These are phyloP conservation scores for Keiferia lycopersicella DNA, from an alignment of 2,888 invertebrate species.

Conservation along the genomic window DNA sequence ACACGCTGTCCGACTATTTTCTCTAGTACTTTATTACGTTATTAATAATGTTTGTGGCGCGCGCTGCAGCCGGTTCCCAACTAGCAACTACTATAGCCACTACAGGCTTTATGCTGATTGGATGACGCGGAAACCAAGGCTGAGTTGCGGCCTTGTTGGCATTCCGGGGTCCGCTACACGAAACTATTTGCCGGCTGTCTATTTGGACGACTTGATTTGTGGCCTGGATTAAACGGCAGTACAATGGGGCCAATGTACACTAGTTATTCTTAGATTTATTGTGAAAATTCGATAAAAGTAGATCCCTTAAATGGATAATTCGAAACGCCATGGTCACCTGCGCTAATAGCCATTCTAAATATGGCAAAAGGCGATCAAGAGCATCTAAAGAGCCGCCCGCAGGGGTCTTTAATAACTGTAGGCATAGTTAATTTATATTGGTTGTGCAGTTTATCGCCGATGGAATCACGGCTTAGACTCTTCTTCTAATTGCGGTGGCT, in stretches of 20 bases:
- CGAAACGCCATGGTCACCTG: background rate
- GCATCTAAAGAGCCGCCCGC: conserved; percentile 49
- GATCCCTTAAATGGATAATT: no score
- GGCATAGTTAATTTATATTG: conserved; percentile 57
- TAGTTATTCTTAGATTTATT: no score
- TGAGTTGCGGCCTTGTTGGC: conserved; percentile 72
- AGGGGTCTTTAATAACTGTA: conserved; percentile 51
- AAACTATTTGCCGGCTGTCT: conserved; percentile 63
- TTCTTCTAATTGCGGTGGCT: conserved; percentile 67
- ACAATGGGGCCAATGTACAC: background rate
- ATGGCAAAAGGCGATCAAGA: conserved; percentile 46
- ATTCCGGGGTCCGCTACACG: conserved; percentile 65
- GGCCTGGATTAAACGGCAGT: conserved; percentile 28
- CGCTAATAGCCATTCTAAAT: conserved; percentile 38
- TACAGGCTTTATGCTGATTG: conserved; percentile 71
- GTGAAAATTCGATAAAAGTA: no score
- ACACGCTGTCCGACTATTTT: conserved; percentile 77
- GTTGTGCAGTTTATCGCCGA: conserved; percentile 50
- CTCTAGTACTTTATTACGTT: conserved; percentile 78
- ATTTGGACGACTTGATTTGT: conserved; percentile 57
- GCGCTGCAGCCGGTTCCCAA: conserved; percentile 70
- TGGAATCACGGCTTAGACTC: conserved; percentile 55
- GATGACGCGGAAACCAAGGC: conserved; percentile 78
- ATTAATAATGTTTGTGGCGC: conserved; percentile 75
- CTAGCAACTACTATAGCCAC: conserved; percentile 53